These are phyloP conservation scores for Luidia sarsii DNA, from an alignment of 53 echinoderm and acorn worm genomes.

Conservation along the genomic window DNA sequence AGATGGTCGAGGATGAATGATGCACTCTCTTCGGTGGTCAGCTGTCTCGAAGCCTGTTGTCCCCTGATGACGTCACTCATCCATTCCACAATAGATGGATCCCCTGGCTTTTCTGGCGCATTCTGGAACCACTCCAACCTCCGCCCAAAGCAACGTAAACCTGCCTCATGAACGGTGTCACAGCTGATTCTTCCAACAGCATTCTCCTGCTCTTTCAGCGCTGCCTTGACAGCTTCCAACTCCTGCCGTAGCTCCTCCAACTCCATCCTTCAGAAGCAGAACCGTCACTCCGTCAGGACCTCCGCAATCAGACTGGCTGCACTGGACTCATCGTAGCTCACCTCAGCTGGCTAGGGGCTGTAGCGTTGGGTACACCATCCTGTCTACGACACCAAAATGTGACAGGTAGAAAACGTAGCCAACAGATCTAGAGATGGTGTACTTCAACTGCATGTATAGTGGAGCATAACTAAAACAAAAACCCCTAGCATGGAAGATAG, in stretches of 20 bases:
- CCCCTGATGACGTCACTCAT: neutral
- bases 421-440: no score
- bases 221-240: neutral
- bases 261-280: neutral
- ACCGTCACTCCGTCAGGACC: neutral
- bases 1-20: conserved; percentile 5
- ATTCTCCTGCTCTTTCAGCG: neutral
- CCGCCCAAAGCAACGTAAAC: neutral
- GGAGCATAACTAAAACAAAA: no score
- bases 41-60: neutral
- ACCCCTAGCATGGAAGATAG: no score
- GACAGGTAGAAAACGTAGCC: no score
- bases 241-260: neutral
- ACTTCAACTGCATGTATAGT: no score
- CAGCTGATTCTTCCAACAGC: neutral
- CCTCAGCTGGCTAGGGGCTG: neutral
- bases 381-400: no score
- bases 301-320: neutral
- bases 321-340: neutral
- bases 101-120: neutral
- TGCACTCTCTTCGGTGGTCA: neutral
- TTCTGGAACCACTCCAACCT: neutral
- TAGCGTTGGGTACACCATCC: neutral
- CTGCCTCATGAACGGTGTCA: neutral
- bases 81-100: neutral